Evolutionary conservation across 2,113 vertebrate species (phyloP), one percentile per base, ranked within the genome.

Genomic region (Bolborhynchus lineola): DNA sequence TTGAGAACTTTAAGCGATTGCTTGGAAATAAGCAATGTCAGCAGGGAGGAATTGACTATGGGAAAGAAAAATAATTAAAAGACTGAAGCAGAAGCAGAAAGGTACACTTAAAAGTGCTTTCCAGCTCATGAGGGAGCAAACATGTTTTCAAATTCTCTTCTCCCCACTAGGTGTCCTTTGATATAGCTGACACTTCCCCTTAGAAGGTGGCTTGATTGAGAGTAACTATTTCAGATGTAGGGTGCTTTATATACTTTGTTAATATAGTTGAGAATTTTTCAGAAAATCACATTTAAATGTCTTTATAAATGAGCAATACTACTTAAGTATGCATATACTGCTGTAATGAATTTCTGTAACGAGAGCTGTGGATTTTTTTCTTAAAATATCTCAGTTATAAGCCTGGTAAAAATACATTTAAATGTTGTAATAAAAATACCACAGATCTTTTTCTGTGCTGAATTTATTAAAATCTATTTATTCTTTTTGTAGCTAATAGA

Each of bases 401-500:
- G 67, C 50, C 26, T 41, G 37, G 62, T 89, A 87, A 91, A 92
- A 90, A 92, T 71, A 35, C 7, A 75, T 69, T 79, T 76, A 75
- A 89, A 74, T 93, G 25, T 16, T 74, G 29, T 20, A 89, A 88
- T 92, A 74, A 92, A 86, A 93, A 88, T 64, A 52, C 15, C 4
- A 52, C 33, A 62, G 35, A 83, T 88, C 26, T 71, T 84, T 84
- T 93, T 46, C n/a, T 55, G 18, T 64, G 19, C 5, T 79, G 12
- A 84, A 79, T 92, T 86, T 94, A 35, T 90, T 70, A 76, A 92
- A 93, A 52, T 82, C 59, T 55, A n/a, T 89, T 92, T 46, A 46
- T 35, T 88, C 16, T 77, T 80, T 89, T 77, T 84, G 41, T n/a
- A 76, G 29, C 90, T 92, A 96, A 95, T 53, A 96, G 69, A 78